phyloP scores from a whole-genome alignment of 53 echinoderm and acorn worm species.

The Pentamera pediparva region DNA sequence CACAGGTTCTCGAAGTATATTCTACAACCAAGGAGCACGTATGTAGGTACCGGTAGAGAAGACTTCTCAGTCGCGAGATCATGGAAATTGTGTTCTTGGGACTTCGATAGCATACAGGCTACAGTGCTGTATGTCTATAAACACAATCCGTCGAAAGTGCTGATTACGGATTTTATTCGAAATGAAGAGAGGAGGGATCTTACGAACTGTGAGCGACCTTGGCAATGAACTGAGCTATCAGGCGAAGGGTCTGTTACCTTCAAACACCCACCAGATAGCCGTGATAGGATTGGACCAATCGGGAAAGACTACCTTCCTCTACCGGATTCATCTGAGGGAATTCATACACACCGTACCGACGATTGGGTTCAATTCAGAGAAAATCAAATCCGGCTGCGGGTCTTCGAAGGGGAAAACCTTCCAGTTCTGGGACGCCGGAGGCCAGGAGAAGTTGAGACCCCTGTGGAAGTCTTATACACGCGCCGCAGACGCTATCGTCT shows the following conservation, averaged over 20 bases:
- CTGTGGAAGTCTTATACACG: constrained; percentile 98
- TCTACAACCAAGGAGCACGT: too few relatives aligned
- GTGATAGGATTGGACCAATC: constrained; percentile 82
- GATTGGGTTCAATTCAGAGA: constrained; percentile 90
- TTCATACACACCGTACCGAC: constrained; percentile 96
- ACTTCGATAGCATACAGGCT: too few relatives aligned
- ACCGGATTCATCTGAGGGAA: constrained; percentile 80
- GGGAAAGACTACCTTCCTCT: constrained; percentile 85
- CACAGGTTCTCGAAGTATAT: too few relatives aligned
- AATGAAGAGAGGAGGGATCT: constrained; percentile 21
- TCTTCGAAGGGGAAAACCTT: constrained; percentile 73
- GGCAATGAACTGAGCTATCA: constrained; percentile 29
- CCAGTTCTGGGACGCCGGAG: constrained; percentile 95
- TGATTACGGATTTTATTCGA: not conserved
- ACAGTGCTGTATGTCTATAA: too few relatives aligned
- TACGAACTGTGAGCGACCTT: constrained; percentile 20
- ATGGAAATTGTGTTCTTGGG: too few relatives aligned
- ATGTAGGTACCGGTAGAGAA: too few relatives aligned
- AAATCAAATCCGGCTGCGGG: constrained; percentile 59
- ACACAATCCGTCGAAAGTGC: too few relatives aligned
- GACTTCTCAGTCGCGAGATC: too few relatives aligned
- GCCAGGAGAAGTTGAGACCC: constrained; percentile 94
- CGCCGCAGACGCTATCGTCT: constrained; percentile 82
- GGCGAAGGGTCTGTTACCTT: constrained; percentile 12
- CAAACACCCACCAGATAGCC: constrained; percentile 61